These are phyloP conservation scores for Halictus rubicundus DNA, from an alignment of 1,140 invertebrate species.

Conservation along the genomic window DNA sequence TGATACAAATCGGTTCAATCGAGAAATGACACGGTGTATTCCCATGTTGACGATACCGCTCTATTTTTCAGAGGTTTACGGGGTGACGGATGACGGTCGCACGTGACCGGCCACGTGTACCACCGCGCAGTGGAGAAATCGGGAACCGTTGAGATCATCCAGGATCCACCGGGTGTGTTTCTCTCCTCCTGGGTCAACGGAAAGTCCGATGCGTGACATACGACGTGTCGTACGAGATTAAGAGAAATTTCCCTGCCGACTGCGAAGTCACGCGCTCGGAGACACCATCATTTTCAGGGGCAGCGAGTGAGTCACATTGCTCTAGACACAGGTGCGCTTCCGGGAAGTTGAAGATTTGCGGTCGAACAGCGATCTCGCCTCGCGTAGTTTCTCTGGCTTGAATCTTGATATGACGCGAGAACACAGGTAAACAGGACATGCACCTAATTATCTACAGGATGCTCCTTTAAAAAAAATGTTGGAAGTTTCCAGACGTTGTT, in stretches of 20 bases:
- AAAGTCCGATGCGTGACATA: conserved; percentile 50
- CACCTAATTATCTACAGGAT: background rate
- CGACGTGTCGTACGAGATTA: conserved; percentile 28
- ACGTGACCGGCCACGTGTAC: conserved; percentile 61
- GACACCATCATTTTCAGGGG: background rate
- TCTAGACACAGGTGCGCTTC: conserved; percentile 20
- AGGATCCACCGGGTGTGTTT: background rate
- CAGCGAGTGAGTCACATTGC: conserved; percentile 26
- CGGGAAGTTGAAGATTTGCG: conserved; percentile 8
- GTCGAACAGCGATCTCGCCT: background rate
- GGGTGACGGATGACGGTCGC: conserved; percentile 45
- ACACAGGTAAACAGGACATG: background rate
- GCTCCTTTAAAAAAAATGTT: too few species aligned
- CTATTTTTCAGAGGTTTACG: conserved; percentile 53
- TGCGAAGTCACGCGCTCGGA: background rate
- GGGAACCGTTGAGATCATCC: conserved; percentile 15
- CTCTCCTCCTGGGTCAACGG: background rate
- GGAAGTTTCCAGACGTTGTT: too few species aligned
- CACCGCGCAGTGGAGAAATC: conserved; percentile 20
- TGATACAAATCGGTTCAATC: conserved; percentile 4
- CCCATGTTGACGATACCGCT: conserved; percentile 38
- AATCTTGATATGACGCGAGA: conserved; percentile 14
- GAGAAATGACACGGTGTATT: conserved; percentile 10
- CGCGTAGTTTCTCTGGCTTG: background rate
- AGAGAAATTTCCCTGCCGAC: conserved; percentile 34